Evolutionary conservation across 2,888 invertebrate species (phyloP), one percentile per base, ranked within the genome.

Genomic region (Pyrgus malvae): DNA sequence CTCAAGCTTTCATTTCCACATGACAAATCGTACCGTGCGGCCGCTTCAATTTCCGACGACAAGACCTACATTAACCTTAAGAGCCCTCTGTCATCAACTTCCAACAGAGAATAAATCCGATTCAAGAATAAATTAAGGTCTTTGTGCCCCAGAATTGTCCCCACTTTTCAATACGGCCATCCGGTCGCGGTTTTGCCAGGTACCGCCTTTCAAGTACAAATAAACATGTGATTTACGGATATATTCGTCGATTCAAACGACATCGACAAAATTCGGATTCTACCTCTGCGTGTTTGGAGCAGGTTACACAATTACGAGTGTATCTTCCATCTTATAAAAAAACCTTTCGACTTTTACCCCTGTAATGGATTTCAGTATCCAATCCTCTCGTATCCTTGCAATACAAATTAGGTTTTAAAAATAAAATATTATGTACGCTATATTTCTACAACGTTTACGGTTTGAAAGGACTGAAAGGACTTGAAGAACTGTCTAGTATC

Each of bases 41-140:
- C 73, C 77, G 75, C 76, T 76, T 80, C 83, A 83, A 87, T 86
- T 86, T 81, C 76, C 79, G 80, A 78, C 84, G 85, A 84, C 85
- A 83, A 80, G 77, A 82, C 83, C 83, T 78, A 83, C 79, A 86
- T 86, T 85, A 87, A 83, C 85, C 83, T 78, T 74, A 78, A 87
- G 86, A 74, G 74, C 72, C 74, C 85, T 87, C 81, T 80, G 83
- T 85, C 85, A 82, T 78, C 78, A 78, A 70, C 74, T 76, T 70
- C 67, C 76, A 78, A 78, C 76, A 74, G 77, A 80, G 78, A 84
- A 84, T 86, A 82, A 84, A 83, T 83, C 79, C 77, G 74, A 76
- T 83, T 83, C 80, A 83, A 82, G 85, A 87, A 86, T 87, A 86
- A 87, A 87, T 88, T 87, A 87, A 84, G 78, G 81, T 79, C 78